Evolutionary conservation across 2,113 vertebrate genomes (phyloP).

Genomic region (Phrynocephalus versicolor): DNA sequence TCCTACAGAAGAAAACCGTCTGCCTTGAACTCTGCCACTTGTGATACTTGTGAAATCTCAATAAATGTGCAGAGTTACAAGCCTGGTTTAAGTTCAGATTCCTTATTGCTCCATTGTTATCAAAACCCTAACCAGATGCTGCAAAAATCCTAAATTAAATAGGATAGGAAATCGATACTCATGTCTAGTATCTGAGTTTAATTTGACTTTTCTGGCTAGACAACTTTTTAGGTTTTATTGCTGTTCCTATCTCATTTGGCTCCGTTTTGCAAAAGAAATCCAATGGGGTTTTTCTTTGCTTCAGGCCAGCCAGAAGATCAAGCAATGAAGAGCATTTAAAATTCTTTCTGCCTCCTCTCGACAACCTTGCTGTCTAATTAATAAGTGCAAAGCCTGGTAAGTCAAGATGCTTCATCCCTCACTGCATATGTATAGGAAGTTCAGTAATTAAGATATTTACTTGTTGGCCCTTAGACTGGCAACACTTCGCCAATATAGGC

Average conservation of each 20-base stretch:
- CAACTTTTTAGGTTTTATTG: conserved; percentile 13
- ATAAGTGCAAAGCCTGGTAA: conserved; percentile 57
- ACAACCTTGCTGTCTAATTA: conserved; percentile 59
- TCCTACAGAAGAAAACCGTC: neutral
- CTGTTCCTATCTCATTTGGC: neutral
- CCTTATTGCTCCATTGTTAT: neutral
- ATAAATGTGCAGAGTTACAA: neutral
- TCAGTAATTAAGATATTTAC: conserved; percentile 67
- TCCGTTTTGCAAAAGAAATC: neutral
- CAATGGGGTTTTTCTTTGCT: neutral
- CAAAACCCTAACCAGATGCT: neutral
- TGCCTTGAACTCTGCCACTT: neutral
- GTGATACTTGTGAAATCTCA: too few species aligned
- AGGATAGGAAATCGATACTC: neutral
- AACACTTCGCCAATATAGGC: neutral
- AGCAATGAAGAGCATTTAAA: neutral
- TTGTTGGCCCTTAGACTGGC: conserved; percentile 62
- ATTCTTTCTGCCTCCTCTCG: neutral
- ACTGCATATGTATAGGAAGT: conserved; percentile 25
- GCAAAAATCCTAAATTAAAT: conserved; percentile 3
- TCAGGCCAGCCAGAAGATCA: conserved; percentile 5
- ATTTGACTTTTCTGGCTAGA: conserved; percentile 19
- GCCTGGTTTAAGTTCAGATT: neutral
- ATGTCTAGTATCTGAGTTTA: neutral
- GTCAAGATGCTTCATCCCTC: conserved; percentile 41